Base-by-base conservation (phyloP, 2,797 vertebrate genomes). In the Oreochromis mossambicus region DNA sequence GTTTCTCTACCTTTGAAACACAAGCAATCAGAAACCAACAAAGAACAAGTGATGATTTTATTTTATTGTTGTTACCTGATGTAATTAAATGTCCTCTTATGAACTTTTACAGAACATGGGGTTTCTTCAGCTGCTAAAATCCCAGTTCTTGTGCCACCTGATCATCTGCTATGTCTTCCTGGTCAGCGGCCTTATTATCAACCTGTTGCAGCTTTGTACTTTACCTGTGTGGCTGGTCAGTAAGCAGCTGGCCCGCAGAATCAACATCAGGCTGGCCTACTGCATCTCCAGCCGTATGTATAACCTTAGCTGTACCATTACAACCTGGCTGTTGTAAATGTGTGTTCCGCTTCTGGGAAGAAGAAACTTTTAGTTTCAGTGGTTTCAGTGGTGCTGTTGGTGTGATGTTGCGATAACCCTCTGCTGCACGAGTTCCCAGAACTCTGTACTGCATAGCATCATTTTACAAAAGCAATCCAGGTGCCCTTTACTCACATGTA, bases 111-210 rank as follows among this genome's bases (percentile, higher is more conserved):
- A 93, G 92, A 96, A 91, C 85, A 99, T 99, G 98, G 97, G 96
- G 90, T 90, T 98, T 90, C 10, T 95, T 82, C 96, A 96, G 86
- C 90, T 97, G 95, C 94, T 99, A 86, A 99, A 99, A 93, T 97
- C 97, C 29, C 98, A 98, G 88, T 97, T 99, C 87, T 86, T 99
- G 92, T 97, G 96, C 91, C 97, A 98, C 10, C 96, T 99, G 63
- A 86, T 99, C 92, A 96, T 99, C 92, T 97, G 97, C 92, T 99
- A 98, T 36, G 97, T 99, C 88, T 99, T 99, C 93, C 95, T 99
- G 91, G 96, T 95, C 88, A 99, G 97, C 15, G 98, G 98, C 81
- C 91, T 99, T 63, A 95, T 99, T 9, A 34, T 99, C 91, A 99
- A 99, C 95, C 86, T 97, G 86, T 61, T 99, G 84, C 98, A 99